These are phyloP conservation scores for Edolisoma coerulescens DNA, from an alignment of 2,113 vertebrate genomes.

Conservation along the genomic window DNA sequence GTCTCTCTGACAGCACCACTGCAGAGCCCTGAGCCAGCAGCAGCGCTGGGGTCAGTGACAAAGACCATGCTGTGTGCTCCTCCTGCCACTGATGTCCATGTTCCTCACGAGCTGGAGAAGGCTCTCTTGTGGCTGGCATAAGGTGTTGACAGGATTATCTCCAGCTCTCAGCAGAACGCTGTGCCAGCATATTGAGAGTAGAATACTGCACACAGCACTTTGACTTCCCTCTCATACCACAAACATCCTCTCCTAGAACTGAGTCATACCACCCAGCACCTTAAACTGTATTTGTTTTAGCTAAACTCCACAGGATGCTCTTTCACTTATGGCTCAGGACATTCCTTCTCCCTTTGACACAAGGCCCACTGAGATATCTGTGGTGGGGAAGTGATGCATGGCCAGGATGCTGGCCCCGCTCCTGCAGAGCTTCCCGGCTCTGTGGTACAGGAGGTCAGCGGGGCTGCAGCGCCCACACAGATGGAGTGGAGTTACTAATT, in stretches of 20 bases:
- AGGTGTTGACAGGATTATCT: neutral
- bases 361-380: neutral
- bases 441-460: fast-evolving
- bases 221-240: neutral
- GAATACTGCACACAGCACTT: neutral
- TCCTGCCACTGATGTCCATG: neutral
- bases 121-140: neutral
- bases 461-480: neutral
- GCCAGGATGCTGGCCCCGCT: neutral
- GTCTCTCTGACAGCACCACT: fast-evolving
- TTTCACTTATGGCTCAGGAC: neutral
- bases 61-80: fast-evolving
- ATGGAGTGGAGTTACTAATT: neutral
- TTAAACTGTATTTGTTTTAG: neutral
- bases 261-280: neutral
- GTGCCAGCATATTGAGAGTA: neutral
- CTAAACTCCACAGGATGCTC: neutral
- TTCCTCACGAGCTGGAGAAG: neutral
- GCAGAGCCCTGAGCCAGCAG: neutral
- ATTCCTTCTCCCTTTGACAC: neutral
- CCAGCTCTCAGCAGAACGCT: neutral
- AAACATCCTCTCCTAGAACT: neutral
- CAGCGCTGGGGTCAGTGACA: fast-evolving
- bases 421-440: neutral
- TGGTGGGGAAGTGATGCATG: neutral